Conservation (phyloP, 2,888 invertebrate genomes). For the Pterobdella sp. region DNA sequence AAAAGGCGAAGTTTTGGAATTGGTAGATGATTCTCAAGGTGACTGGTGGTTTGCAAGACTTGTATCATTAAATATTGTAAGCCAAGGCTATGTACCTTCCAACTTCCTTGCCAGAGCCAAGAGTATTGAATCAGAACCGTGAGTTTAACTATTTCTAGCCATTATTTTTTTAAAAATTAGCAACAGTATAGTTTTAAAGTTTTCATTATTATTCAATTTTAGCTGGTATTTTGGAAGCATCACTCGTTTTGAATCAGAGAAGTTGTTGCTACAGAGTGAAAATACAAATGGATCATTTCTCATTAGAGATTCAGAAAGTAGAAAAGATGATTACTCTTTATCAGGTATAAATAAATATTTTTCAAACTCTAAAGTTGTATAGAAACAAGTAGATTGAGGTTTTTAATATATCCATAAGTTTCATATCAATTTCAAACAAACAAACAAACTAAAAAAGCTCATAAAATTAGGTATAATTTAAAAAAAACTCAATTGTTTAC, state of each 20-base stretch:
- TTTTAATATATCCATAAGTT: background rate
- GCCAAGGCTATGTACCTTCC: constrained; percentile 97
- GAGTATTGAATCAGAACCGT: constrained; percentile 99
- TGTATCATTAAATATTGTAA: constrained; percentile 74
- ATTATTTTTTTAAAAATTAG: no score
- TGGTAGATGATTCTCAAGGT: constrained; percentile 88
- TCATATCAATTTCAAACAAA: background rate
- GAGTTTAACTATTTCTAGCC: constrained; percentile 59
- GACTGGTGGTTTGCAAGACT: constrained; percentile 99
- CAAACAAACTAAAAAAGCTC: background rate
- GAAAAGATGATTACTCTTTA: constrained; percentile 94
- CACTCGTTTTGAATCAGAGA: constrained; percentile 97
- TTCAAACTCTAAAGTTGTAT: no score
- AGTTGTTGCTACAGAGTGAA: constrained; percentile 86
- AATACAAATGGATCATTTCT: constrained; percentile 98
- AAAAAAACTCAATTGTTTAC: no score
- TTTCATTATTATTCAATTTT: constrained; percentile 48
- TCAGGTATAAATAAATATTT: constrained; percentile 70
- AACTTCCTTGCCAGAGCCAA: constrained; percentile 98
- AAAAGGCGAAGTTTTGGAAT: constrained; percentile 96
- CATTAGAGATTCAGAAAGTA: constrained; percentile 94
- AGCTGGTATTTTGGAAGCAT: constrained; percentile 99
- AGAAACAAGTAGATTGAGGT: background rate
- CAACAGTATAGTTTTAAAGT: background rate
- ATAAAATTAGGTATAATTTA: background rate